Evolutionary conservation across 2,888 invertebrate genomes (phyloP), one percentile per base, ranked within the genome.

Genomic region (Heliconius charithonia): DNA sequence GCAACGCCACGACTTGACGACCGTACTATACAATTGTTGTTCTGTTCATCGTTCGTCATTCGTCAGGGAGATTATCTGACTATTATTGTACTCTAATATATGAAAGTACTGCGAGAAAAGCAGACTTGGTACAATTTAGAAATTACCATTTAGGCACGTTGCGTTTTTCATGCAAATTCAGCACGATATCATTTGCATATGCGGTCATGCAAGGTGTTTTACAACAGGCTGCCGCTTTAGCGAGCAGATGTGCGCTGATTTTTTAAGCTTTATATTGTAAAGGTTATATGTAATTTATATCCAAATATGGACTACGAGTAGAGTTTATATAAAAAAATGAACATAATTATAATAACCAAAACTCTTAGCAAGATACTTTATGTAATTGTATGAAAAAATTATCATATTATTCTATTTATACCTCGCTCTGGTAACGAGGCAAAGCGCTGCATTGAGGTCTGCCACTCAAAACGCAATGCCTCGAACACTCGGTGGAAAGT

Each of bases 81-180:
- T 72, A 75, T 79, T 78, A 51, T 56, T 75, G 69, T 79, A 45
- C 56, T 56, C 51, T 70, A 65, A 66, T 71, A 81, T 81, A 78
- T 82, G 82, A 83, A 83, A 83, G 83, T 80, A 81, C 78, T 79
- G 75, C 80, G 77, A 79, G 75, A 80, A 81, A 78, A 81, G 81
- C 81, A 80, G 79, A 78, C 79, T 32, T 59, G 74, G 76, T 70
- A 79, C 78, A 66, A 76, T 76, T 69, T 81, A 75, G 67, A 79
- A 79, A 77, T 79, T 70, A 77, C 76, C 77, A 79, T 78, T 70
- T 51, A 63, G 69, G 78, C 78, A 76, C 81, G 82, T 80, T 82
- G 83, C 88, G 87, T 88, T 89, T 89, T 89, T 88, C 88, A 86
- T 89, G 89, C 90, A 92, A 90, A 91, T 90, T 90, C 88, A 67